Evolutionary conservation across 2,797 vertebrate genomes (phyloP).

Genomic region (Coccyzus lansbergi): DNA sequence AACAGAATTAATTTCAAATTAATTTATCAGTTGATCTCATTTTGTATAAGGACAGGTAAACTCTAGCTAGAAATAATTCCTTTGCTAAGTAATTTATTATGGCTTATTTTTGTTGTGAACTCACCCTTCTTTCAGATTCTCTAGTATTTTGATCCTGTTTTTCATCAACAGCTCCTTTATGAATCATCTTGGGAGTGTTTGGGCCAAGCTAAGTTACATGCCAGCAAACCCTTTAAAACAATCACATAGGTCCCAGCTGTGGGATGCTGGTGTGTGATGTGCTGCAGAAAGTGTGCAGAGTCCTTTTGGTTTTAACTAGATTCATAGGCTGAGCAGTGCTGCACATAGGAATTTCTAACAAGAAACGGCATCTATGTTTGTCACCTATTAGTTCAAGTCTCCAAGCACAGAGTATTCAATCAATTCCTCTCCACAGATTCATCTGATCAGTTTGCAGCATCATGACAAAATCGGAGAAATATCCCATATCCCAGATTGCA

Average conservation of each 20-base stretch:
- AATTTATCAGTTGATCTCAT: background rate
- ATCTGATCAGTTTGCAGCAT: background rate
- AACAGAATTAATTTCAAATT: background rate
- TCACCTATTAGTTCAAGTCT: background rate
- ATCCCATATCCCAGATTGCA: background rate
- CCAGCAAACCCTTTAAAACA: background rate
- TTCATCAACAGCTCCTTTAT: background rate
- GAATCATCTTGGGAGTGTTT: background rate
- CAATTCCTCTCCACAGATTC: background rate
- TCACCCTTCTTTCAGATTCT: background rate
- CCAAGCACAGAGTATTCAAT: background rate
- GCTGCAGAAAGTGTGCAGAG: background rate
- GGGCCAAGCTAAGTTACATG: background rate
- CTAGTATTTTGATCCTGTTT: background rate
- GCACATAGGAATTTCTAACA: background rate
- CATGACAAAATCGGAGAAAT: background rate
- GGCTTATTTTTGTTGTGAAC: background rate
- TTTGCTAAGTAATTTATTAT: background rate
- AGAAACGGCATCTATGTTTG: constrained; percentile 27
- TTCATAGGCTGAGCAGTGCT: background rate
- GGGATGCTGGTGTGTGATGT: background rate
- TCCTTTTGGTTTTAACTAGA: background rate
- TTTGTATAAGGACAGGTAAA: background rate
- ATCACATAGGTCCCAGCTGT: background rate
- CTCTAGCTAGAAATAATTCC: background rate